Evolutionary conservation across 2,797 vertebrate genomes (phyloP).

Genomic region (Ctenosaura bakeri): DNA sequence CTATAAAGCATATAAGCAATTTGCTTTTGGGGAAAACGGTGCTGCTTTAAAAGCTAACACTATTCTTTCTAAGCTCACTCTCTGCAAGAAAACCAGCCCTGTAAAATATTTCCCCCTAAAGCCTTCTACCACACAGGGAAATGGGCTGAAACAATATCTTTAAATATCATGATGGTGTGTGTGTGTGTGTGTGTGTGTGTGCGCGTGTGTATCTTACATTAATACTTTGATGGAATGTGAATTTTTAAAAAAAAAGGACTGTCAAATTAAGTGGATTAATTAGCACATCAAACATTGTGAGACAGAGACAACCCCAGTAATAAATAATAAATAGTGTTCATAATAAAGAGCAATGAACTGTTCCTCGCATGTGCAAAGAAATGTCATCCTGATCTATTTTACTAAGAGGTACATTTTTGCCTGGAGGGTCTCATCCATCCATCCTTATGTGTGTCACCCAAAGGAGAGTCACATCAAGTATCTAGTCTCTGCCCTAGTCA

Average conservation of each 20-base stretch:
- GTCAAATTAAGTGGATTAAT: conserved; percentile 26
- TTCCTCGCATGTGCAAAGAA: background rate
- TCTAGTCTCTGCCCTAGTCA: background rate
- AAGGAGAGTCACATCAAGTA: background rate
- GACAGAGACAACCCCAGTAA: conserved; percentile 4
- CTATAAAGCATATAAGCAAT: no score
- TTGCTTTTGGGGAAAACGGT: background rate
- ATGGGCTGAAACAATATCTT: background rate
- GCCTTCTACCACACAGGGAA: background rate
- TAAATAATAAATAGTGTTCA: conserved; percentile 31
- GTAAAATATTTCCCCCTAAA: background rate
- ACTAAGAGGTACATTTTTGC: conserved; percentile 18
- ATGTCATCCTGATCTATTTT: conserved; percentile 36
- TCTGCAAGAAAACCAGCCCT: no score
- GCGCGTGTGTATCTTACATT: background rate
- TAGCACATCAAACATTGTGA: conserved; percentile 14
- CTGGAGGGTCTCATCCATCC: conserved; percentile 1
- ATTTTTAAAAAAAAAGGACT: background rate
- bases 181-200: accelerated
- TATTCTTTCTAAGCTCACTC: background rate
- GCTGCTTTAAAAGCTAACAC: background rate
- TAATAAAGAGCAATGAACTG: conserved; percentile 25
- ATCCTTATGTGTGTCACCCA: background rate
- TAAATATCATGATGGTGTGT: background rate
- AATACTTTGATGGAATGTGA: background rate